phyloP scores from a whole-genome alignment of 2,797 vertebrate species.

The Leuciscus waleckii region DNA sequence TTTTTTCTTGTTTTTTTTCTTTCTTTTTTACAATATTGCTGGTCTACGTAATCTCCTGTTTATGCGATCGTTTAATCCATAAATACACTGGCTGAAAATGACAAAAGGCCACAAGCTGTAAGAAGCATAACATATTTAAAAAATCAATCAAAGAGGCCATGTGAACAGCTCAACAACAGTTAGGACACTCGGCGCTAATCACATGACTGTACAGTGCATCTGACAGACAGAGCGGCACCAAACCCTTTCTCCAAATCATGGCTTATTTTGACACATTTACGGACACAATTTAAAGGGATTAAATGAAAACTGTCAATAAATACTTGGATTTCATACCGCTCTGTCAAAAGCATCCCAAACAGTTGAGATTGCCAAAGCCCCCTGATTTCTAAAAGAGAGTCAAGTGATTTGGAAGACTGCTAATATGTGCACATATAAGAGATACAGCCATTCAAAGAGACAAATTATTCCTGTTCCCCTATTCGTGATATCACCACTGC shows the following conservation, averaged over 20 bases:
- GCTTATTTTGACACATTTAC: background rate
- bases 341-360: slow-evolving; percentile 51
- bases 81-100: slow-evolving; percentile 20
- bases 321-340: slow-evolving; percentile 38
- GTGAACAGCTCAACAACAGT: slow-evolving; percentile 26
- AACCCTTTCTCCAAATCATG: slow-evolving; percentile 30
- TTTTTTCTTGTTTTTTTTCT: background rate
- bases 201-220: slow-evolving; percentile 55
- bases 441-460: slow-evolving; percentile 5
- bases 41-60: slow-evolving; percentile 19
- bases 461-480: background rate
- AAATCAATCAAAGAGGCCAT: slow-evolving; percentile 19
- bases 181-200: slow-evolving; percentile 29
- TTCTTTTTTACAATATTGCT: slow-evolving; percentile 36
- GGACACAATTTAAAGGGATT: background rate
- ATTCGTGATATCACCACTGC: background rate
- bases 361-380: slow-evolving; percentile 53
- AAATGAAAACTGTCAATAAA: background rate
- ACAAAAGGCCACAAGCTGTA: slow-evolving; percentile 34
- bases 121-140: slow-evolving; percentile 7
- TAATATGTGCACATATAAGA: slow-evolving; percentile 43
- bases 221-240: slow-evolving; percentile 47
- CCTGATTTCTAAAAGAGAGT: slow-evolving; percentile 58
- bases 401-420: slow-evolving; percentile 59
- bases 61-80: background rate